These are phyloP conservation scores for Bombus terrestris DNA, from an alignment of 1,140 invertebrate species.

Conservation along the genomic window DNA sequence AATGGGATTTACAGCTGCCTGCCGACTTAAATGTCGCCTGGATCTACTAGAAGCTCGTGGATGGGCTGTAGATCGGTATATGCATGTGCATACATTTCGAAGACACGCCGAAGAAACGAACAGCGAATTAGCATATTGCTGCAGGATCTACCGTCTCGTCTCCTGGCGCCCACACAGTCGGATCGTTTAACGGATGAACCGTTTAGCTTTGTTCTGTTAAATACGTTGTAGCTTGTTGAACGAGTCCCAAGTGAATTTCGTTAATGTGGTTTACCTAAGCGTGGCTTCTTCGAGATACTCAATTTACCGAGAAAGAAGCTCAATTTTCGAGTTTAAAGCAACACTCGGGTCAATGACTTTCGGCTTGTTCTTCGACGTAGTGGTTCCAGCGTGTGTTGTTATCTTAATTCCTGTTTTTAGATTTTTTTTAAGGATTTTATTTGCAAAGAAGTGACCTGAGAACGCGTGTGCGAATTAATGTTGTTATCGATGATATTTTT, in stretches of 20 bases:
- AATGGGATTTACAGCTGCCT: conserved; percentile 1
- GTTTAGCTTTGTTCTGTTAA: neutral
- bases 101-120: neutral
- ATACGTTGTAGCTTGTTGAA: neutral
- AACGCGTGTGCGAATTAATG: too few species aligned
- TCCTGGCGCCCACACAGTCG: neutral
- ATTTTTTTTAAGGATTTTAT: too few species aligned
- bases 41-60: neutral
- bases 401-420: too few species aligned
- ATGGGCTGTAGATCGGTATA: conserved; percentile 12
- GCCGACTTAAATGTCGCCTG: neutral
- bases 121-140: conserved; percentile 30
- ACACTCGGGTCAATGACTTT: neutral
- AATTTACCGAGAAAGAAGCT: neutral
- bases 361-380: too few species aligned
- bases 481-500: too few species aligned
- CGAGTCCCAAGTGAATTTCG: neutral
- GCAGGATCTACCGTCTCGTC: neutral
- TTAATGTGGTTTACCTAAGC: neutral
- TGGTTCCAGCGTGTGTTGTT: too few species aligned
- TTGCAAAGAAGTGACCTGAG: too few species aligned
- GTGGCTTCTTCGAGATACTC: neutral
- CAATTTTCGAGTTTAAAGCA: neutral
- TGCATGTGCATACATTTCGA: neutral
- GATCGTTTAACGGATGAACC: conserved; percentile 15